Evolutionary conservation across 1,140 invertebrate species (phyloP).

Genomic region (Drosophila guanche): DNA sequence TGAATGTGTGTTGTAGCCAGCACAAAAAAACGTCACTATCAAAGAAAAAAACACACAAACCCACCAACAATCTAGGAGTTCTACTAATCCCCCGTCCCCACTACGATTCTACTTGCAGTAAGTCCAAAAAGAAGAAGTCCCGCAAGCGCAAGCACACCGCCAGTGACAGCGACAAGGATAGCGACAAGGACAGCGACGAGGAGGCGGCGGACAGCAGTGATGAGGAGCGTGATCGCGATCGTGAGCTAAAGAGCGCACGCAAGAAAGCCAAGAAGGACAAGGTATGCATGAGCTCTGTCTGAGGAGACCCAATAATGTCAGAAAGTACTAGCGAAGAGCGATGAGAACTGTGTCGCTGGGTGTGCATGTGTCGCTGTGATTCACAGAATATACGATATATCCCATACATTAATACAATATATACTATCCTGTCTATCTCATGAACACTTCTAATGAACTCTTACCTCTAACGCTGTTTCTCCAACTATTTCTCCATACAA

Average conservation of each 20-base stretch:
- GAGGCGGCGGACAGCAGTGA: constrained; percentile 83
- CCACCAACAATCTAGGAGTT: background rate
- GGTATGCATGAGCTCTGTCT: constrained; percentile 78
- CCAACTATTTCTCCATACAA: constrained; percentile 26
- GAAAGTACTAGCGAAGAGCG: background rate
- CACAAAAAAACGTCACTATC: constrained; percentile 6
- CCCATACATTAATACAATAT: too few relatives aligned
- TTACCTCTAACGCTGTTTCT: constrained; percentile 30
- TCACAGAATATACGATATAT: too few relatives aligned
- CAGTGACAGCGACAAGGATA: constrained; percentile 79
- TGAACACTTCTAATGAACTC: constrained; percentile 4
- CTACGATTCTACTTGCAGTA: constrained; percentile 76
- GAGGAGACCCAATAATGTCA: constrained; percentile 7
- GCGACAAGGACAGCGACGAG: constrained; percentile 80
- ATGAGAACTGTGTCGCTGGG: background rate
- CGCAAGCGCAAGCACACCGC: constrained; percentile 83
- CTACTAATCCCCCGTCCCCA: constrained; percentile 14
- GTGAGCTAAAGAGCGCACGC: constrained; percentile 70
- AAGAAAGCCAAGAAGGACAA: constrained; percentile 85
- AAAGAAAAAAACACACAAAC: constrained; percentile 15
- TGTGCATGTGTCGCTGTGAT: constrained; percentile 19
- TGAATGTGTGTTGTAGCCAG: constrained; percentile 26
- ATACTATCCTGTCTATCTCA: too few relatives aligned
- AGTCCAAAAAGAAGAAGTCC: constrained; percentile 85
- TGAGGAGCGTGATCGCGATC: constrained; percentile 75